Percentiles rank a stretch among this genome's conserved stretches.
Evolutionary conservation across 2,888 invertebrate genomes (phyloP).

Genomic region (Spilarctia lutea): DNA sequence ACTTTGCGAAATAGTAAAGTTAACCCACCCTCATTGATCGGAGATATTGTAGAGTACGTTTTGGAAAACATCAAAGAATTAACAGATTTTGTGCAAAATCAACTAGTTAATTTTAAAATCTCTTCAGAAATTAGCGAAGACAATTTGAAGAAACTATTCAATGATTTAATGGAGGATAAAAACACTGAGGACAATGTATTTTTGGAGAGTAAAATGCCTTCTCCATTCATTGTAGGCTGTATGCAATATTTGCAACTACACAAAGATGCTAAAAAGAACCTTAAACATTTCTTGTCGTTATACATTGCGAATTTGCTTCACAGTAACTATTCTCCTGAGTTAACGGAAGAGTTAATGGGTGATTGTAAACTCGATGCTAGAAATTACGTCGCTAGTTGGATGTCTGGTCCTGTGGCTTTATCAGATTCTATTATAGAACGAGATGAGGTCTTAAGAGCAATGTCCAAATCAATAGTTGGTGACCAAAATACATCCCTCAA

Average conservation of each 20-base stretch:
- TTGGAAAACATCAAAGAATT: conserved; percentile 69
- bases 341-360: conserved; percentile 82
- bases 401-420: conserved; percentile 62
- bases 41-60: conserved; percentile 74
- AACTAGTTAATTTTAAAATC: conserved; percentile 74
- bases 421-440: conserved; percentile 67
- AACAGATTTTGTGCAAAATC: conserved; percentile 69
- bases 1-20: conserved; percentile 73
- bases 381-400: conserved; percentile 85
- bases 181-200: conserved; percentile 69
- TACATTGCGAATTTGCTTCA: conserved; percentile 87
- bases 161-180: conserved; percentile 74
- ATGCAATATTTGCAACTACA: conserved; percentile 72
- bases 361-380: conserved; percentile 78
- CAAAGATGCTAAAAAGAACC: conserved; percentile 70
- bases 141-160: conserved; percentile 71
- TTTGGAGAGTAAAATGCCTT: conserved; percentile 76
- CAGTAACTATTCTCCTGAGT: conserved; percentile 84
- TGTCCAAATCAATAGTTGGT: conserved; percentile 78
- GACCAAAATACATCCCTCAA: conserved; percentile 63
- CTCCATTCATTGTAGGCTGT: conserved; percentile 78
- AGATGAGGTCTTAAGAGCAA: conserved; percentile 66
- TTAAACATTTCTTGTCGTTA: conserved; percentile 76
- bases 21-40: conserved; percentile 67
- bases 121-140: conserved; percentile 67